phyloP scores from a whole-genome alignment of 2,113 vertebrate genomes.

The Platanista minor region DNA sequence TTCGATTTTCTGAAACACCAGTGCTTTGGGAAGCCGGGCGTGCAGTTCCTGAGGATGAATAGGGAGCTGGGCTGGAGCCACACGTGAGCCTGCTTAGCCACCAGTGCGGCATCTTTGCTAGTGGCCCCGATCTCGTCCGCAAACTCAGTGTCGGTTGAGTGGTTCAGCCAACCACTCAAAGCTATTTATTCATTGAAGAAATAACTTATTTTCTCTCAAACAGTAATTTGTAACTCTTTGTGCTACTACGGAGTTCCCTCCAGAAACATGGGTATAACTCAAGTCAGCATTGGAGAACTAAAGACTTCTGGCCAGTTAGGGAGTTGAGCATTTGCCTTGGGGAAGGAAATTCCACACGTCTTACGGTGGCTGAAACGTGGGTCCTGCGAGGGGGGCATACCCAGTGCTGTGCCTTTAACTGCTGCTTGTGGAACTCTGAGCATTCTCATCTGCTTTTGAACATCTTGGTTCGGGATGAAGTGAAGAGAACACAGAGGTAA shows the following conservation, averaged over 20 bases:
- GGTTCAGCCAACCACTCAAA: not conserved
- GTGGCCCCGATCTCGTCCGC: not conserved
- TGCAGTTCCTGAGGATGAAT: not conserved
- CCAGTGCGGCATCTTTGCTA: rapidly evolving
- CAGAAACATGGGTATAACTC: not conserved
- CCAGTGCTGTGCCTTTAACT: not conserved
- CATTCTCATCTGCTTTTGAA: not conserved
- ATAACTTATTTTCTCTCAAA: not conserved
- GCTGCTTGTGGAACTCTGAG: not conserved
- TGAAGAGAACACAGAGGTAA: not conserved
- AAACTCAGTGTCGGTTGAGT: not conserved
- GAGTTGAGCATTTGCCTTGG: not conserved
- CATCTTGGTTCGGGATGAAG: not conserved
- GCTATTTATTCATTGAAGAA: slow-evolving; percentile 24
- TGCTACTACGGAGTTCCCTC: not conserved
- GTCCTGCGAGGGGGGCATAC: not conserved
- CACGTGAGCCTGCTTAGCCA: not conserved
- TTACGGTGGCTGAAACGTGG: not conserved
- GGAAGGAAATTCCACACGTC: not conserved
- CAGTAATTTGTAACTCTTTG: not conserved
- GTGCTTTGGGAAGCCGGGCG: not conserved
- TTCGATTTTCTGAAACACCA: not conserved
- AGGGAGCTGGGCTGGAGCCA: not conserved
- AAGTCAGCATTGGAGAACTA: not conserved
- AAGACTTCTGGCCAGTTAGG: not conserved